phyloP scores from a whole-genome alignment of 2,113 vertebrate genomes.

The Jaculus jaculus region DNA sequence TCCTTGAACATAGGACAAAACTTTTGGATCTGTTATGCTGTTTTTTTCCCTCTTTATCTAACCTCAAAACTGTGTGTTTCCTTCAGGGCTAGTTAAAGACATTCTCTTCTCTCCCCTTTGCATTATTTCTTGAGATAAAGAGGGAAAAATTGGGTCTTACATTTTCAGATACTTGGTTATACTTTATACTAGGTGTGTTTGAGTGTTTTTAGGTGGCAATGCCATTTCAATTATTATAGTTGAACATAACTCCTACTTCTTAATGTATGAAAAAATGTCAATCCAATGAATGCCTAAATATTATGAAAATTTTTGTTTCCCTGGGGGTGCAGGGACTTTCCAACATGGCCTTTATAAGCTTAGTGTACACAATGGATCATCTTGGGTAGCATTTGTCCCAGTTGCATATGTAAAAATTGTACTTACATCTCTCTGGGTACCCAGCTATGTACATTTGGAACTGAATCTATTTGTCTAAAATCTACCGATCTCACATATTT shows the following conservation, averaged over 20 bases:
- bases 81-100: not conserved
- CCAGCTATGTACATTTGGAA: no score
- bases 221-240: not conserved
- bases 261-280: accelerated
- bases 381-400: no score
- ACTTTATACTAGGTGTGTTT: not conserved
- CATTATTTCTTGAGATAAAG: not conserved
- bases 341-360: no score
- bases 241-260: no score
- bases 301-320: not conserved
- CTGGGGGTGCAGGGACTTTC: no score
- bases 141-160: not conserved
- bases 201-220: not conserved
- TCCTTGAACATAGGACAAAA: not conserved
- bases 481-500: not conserved
- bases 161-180: not conserved
- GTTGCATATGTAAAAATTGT: no score
- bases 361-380: no score
- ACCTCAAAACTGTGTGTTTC: not conserved
- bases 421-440: no score
- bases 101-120: not conserved
- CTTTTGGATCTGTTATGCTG: not conserved
- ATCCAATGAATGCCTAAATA: not conserved
- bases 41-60: not conserved
- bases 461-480: no score